These are phyloP conservation scores for Lycocerus yunnanus DNA, from an alignment of 2,888 invertebrate genomes.

Conservation along the genomic window DNA sequence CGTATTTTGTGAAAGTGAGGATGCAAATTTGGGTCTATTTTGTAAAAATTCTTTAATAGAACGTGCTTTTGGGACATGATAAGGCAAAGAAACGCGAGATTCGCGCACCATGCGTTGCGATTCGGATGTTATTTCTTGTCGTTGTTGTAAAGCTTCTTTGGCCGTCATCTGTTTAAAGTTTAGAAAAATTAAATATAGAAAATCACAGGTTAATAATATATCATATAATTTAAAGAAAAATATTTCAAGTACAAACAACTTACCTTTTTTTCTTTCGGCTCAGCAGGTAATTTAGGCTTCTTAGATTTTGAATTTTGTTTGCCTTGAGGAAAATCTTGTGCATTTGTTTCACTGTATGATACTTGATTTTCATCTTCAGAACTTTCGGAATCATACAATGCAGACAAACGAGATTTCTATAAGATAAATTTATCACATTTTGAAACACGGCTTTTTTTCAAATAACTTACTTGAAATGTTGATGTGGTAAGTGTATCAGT, in stretches of 20 bases:
- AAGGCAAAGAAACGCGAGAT: constrained; percentile 76
- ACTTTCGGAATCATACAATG: constrained; percentile 63
- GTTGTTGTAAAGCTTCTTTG: constrained; percentile 70
- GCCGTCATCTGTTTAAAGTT: constrained; percentile 62
- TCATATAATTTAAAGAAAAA: too few relatives aligned
- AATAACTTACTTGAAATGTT: background rate
- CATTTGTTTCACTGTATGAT: background rate
- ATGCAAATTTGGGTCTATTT: constrained; percentile 56
- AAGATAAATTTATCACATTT: constrained; percentile 19
- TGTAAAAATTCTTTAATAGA: constrained; percentile 79
- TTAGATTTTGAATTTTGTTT: background rate
- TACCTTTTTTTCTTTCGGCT: background rate
- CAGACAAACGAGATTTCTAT: constrained; percentile 48
- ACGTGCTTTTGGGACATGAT: constrained; percentile 82
- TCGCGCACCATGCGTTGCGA: constrained; percentile 82
- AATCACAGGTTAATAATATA: too few relatives aligned
- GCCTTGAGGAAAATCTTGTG: background rate
- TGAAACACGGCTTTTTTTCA: too few relatives aligned
- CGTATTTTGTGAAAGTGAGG: constrained; percentile 45
- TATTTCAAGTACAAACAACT: background rate
- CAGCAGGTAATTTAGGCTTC: background rate
- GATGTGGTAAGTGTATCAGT: background rate
- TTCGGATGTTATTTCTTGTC: constrained; percentile 80
- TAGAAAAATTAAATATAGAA: background rate
- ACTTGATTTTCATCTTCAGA: constrained; percentile 51